Percentiles rank a stretch among this genome's conserved stretches.
Conservation (phyloP, 2,113 vertebrate genomes). For the Orcinus orca region DNA sequence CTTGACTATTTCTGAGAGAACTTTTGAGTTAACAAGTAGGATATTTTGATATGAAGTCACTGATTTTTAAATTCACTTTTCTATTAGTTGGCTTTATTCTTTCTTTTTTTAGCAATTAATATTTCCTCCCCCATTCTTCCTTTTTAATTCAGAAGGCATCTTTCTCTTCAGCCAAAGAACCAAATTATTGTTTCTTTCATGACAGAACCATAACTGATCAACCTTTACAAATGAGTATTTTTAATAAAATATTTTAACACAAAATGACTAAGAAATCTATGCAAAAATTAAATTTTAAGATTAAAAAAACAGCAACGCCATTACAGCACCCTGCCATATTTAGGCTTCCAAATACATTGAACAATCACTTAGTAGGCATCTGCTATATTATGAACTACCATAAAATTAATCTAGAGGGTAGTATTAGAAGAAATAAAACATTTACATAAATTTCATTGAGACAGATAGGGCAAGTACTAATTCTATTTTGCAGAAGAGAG, state of each 20-base stretch:
- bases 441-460: background rate
- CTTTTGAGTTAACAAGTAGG: background rate
- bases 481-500: background rate
- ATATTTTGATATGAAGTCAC: background rate
- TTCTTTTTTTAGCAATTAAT: background rate
- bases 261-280: background rate
- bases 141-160: slow-evolving; percentile 29
- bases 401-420: background rate
- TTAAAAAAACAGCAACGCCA: background rate
- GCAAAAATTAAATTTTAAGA: background rate
- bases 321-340: background rate
- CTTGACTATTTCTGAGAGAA: slow-evolving; percentile 17
- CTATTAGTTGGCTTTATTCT: slow-evolving; percentile 12
- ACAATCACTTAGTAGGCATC: background rate
- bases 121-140: background rate
- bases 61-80: slow-evolving; percentile 27
- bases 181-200: slow-evolving; percentile 16
- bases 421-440: slow-evolving; percentile 11
- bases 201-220: background rate
- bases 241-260: slow-evolving; percentile 25
- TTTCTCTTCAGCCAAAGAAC: slow-evolving; percentile 39
- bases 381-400: slow-evolving; percentile 13
- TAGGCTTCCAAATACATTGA: slow-evolving; percentile 27
- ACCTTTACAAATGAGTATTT: slow-evolving; percentile 7
- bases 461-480: background rate